Conservation (phyloP, 2,797 vertebrate species). For the Vultur gryphus region DNA sequence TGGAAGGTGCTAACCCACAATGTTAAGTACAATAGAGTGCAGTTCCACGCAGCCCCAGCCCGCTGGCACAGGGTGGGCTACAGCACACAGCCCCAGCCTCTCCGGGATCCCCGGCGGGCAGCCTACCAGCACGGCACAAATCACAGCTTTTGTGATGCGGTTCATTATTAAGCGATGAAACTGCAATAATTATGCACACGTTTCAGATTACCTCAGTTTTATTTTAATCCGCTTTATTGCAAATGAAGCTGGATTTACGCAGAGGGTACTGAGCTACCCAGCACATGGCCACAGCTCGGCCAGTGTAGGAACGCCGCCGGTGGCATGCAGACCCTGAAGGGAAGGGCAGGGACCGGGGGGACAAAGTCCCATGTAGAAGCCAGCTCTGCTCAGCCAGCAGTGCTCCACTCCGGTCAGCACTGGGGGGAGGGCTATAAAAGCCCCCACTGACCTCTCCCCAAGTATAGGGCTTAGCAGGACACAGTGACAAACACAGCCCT, state of each 20-base stretch:
- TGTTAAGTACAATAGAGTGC: not conserved
- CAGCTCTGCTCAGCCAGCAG: not conserved
- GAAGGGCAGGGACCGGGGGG: too few species aligned
- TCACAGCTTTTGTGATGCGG: not conserved
- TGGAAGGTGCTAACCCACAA: not conserved
- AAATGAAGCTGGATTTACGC: not conserved
- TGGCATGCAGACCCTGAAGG: not conserved
- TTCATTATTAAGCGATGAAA: not conserved
- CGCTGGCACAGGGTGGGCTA: not conserved
- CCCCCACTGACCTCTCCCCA: not conserved
- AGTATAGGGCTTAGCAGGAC: not conserved
- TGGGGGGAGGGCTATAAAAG: not conserved
- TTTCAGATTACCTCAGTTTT: not conserved
- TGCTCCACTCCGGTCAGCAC: too few species aligned
- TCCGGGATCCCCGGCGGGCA: fast-evolving
- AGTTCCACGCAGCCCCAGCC: not conserved
- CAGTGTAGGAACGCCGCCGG: fast-evolving
- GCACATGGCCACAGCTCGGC: fast-evolving
- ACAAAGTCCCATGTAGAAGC: fast-evolving
- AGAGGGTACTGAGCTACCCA: not conserved
- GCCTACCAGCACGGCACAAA: not conserved
- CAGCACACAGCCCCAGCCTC: not conserved
- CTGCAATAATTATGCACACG: not conserved
- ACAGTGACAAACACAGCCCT: too few species aligned
- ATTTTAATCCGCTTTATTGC: not conserved